Evolutionary conservation across 1,140 invertebrate species (phyloP).

Genomic region (Papilio xuthus): DNA sequence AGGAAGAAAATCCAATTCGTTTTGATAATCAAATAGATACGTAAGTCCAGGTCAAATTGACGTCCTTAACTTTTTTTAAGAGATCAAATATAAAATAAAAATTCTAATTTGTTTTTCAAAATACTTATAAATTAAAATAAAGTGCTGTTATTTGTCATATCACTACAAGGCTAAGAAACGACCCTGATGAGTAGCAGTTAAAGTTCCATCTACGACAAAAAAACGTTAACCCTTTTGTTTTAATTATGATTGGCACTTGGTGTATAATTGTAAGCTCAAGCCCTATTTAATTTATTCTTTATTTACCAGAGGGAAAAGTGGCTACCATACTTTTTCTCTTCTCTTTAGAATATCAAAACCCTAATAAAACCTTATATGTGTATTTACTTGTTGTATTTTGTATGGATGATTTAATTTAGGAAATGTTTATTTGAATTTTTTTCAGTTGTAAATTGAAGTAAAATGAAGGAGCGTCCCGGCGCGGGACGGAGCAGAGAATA

Average conservation of each 20-base stretch:
- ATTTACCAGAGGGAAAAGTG: background rate
- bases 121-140: background rate
- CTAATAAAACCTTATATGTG: background rate
- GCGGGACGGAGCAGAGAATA: slow-evolving; percentile 79
- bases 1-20: background rate
- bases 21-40: no score
- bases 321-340: background rate
- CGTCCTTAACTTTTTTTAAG: no score
- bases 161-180: background rate
- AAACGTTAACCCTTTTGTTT: background rate
- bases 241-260: background rate
- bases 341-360: background rate
- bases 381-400: background rate
- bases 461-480: slow-evolving; percentile 79
- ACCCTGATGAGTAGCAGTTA: background rate
- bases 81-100: background rate
- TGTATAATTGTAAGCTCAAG: background rate
- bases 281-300: background rate
- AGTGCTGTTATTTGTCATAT: background rate
- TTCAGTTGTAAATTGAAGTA: slow-evolving; percentile 80
- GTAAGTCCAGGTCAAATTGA: no score
- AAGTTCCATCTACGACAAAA: background rate
- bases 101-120: background rate
- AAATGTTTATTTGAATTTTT: slow-evolving; percentile 77
- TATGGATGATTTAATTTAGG: slow-evolving; percentile 50